Base-by-base conservation (phyloP, 2,888 invertebrate species). In the Lingula anatina region DNA sequence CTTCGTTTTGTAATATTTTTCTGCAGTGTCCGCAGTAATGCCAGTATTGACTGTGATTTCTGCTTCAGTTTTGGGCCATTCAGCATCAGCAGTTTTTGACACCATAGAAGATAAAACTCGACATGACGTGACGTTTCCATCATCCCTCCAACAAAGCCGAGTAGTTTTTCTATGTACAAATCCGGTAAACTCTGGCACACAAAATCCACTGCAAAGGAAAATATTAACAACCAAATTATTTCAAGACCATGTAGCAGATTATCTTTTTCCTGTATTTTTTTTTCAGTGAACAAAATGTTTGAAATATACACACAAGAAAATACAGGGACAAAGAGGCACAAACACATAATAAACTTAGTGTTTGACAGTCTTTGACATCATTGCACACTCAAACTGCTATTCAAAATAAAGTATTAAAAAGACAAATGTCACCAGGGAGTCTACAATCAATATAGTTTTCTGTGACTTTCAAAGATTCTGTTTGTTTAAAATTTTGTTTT, bases 91-190 rank as follows among this genome's bases (percentile, higher is more conserved):
- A 92, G 73, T 18, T 80, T 77, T 60, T 85, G 83, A 36, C 85
- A 80, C 94, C 94, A 95, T 26, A 51, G 57, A 35, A 94, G 79
- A 70, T 96, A 89, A 70, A 91, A 94, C 67, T 96, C 90, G 38
- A 97, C 70, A 69, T 96, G 95, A 0, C 84, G 81, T 1, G 90
- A 87, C 28, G 81, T 81, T 61, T 90, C 91, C 23, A 96, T 72
- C 44, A 86, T 82, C 24, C 64, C 59, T 0, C 88, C 85, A 36
- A 93, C 67, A 60, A 86, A 86, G 52, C 81, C 79, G 15, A 95
- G 78, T 24, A 90, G 76, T 28, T 87, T 84, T 66, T 88, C 87
- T 0, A 87, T 80, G 73, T 89, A 94, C 51, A 85, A 81, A 12
- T 85, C 83, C 1, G 90, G 85, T 42, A 97, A 76, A 50, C 81